Evolutionary conservation across 2,888 invertebrate species (phyloP), one percentile per base, ranked within the genome.

Genomic region (Thumatha senex): DNA sequence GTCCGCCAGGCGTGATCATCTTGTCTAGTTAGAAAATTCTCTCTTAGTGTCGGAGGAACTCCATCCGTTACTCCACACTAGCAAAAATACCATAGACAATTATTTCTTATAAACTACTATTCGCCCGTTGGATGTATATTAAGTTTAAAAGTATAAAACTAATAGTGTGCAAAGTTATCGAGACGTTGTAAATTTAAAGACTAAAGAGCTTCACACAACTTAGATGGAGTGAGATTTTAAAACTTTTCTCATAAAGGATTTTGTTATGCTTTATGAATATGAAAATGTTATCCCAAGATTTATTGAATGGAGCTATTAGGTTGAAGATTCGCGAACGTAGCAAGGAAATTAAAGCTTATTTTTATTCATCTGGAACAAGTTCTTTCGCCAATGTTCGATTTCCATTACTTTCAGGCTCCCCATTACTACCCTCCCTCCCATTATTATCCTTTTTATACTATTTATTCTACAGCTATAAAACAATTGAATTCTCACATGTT

Each of bases 211-310:
- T 57, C 61, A 15, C 14, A 39, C 24, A 68, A 68, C 55, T 72
- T 63, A 52, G 59, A 58, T 62, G 56, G 53, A 53, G 61, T 56
- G 72, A 83, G 82, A 86, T 87, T 88, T 83, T 77, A 84, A 31
- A 88, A 88, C 78, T 87, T 87, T 78, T 68, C 72, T 82, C 80
- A 83, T 86, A 85, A 86, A 86, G 81, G 80, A 84, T 84, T 81
- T 77, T 74, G 78, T 79, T 74, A 77, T 76, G 72, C 67, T 80
- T 80, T 82, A 82, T 85, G 84, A 85, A 86, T 86, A 82, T 80
- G 76, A 78, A 82, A 74, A 68, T 73, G 70, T 74, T 76, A 78
- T 74, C 73, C 66, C 35, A 36, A 57, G 76, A 75, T 77, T 74
- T 76, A 76, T 77, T 74, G 71, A 69, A 13, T 11, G 18, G 68